phyloP scores from a whole-genome alignment of 2,888 invertebrate species.

The Ornithoptera alexandrae region DNA sequence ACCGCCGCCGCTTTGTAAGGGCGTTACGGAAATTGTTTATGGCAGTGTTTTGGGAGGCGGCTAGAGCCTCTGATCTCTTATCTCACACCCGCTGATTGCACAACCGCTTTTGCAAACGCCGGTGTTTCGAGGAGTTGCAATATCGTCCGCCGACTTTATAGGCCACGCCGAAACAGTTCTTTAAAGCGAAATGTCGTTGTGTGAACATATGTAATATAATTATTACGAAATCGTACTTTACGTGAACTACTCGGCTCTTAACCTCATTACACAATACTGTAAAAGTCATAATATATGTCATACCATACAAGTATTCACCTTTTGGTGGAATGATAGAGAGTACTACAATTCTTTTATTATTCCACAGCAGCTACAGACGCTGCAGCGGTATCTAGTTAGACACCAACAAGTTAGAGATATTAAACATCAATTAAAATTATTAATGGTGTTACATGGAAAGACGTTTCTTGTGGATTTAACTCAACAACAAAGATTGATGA shows the following conservation, averaged over 20 bases:
- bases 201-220: background rate
- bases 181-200: background rate
- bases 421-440: too few species aligned
- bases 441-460: too few species aligned
- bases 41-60: conserved; percentile 12
- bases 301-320: too few species aligned
- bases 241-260: background rate
- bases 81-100: conserved; percentile 17
- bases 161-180: background rate
- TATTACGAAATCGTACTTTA: background rate
- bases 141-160: conserved; percentile 11
- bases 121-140: conserved; percentile 21
- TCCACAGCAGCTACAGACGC: too few species aligned
- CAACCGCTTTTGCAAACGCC: conserved; percentile 19
- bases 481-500: too few species aligned
- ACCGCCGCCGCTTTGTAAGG: background rate
- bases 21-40: conserved; percentile 11
- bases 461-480: too few species aligned
- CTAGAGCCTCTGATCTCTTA: conserved; percentile 25
- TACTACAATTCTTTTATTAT: too few species aligned
- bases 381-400: too few species aligned
- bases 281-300: background rate
- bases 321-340: too few species aligned
- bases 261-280: background rate
- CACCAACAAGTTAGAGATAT: too few species aligned